Conservation (phyloP, 2,113 vertebrate genomes). For the Rattus rattus region DNA sequence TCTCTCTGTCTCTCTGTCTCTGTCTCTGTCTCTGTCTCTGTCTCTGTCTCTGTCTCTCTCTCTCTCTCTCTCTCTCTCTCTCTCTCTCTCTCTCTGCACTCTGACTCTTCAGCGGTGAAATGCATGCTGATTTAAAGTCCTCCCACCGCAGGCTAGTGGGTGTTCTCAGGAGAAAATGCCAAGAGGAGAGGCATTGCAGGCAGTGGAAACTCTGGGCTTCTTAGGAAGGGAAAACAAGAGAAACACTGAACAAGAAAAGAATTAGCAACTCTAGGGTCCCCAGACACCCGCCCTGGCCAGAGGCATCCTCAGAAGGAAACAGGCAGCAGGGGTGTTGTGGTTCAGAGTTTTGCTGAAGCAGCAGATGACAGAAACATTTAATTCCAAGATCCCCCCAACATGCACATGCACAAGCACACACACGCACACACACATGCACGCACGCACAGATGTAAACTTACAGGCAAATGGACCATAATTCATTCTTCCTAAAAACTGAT, state of each 20-base stretch:
- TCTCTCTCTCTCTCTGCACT: not conserved
- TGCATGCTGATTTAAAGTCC: not conserved
- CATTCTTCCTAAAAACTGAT: conserved; percentile 29
- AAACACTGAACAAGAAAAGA: not conserved
- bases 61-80: not conserved
- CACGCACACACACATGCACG: too few relatives aligned
- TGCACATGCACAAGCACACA: not conserved
- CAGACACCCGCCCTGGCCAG: too few relatives aligned
- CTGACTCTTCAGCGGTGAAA: not conserved
- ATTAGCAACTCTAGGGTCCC: not conserved
- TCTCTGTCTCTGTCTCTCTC: not conserved
- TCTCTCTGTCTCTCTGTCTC: not conserved
- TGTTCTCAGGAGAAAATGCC: not conserved
- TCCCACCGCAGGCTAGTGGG: not conserved
- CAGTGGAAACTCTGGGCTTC: not conserved
- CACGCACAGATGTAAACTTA: not conserved
- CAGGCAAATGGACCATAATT: not conserved
- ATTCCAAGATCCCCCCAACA: not conserved
- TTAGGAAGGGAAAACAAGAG: not conserved
- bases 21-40: not conserved
- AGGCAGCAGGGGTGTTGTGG: not conserved
- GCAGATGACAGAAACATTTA: not conserved
- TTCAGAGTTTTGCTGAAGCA: conserved; percentile 10
- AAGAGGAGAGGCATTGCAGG: not conserved
- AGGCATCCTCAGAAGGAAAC: not conserved